These are phyloP conservation scores for Rhinichthys osculus DNA, from an alignment of 2,797 vertebrate genomes.

Conservation along the genomic window DNA sequence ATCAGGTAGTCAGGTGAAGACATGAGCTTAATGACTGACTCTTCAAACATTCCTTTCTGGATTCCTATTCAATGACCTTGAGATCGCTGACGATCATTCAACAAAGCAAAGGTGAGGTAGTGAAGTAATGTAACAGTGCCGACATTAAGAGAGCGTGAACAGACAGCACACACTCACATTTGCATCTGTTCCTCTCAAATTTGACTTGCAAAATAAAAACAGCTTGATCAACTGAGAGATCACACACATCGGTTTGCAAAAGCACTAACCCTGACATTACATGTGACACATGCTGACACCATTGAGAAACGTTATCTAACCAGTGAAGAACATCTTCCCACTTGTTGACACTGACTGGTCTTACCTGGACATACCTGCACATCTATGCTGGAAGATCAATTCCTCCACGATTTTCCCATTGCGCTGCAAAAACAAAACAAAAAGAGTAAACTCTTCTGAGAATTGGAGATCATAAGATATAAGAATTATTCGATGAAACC, in stretches of 20 bases:
- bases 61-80: conserved; percentile 26
- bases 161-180: neutral
- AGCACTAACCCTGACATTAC: neutral
- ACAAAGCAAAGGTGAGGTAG: neutral
- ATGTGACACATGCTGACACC: neutral
- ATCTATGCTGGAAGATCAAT: neutral
- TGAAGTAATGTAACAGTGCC: neutral
- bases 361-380: neutral
- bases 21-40: conserved; percentile 25
- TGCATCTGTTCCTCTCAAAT: conserved; percentile 44
- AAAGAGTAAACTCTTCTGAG: neutral
- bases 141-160: neutral
- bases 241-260: neutral
- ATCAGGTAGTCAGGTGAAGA: conserved; percentile 1
- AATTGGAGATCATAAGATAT: conserved; percentile 14
- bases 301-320: conserved; percentile 3
- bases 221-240: neutral
- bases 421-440: neutral
- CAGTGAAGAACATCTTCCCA: neutral
- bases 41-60: conserved; percentile 21
- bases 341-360: neutral
- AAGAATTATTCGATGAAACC: neutral
- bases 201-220: conserved; percentile 56
- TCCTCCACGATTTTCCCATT: neutral
- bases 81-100: conserved; percentile 7